phyloP scores from a whole-genome alignment of 1,140 invertebrate genomes.

The Delia radicum region DNA sequence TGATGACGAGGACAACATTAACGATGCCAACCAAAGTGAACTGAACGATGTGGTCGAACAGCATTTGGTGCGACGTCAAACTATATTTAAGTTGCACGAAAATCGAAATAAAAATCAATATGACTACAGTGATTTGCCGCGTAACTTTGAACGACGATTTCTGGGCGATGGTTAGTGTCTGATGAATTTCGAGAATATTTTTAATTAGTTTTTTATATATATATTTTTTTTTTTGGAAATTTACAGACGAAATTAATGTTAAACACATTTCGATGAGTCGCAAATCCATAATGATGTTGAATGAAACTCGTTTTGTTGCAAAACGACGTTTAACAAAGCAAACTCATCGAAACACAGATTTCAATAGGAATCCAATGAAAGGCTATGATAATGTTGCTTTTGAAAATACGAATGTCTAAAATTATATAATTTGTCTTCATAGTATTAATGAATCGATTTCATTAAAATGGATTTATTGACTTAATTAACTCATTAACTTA shows the following conservation, averaged over 20 bases:
- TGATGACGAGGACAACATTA: constrained; percentile 50
- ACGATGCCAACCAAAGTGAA: constrained; percentile 14
- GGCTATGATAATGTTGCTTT: not conserved
- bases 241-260: constrained; percentile 40
- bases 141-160: constrained; percentile 48
- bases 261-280: constrained; percentile 45
- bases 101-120: constrained; percentile 38
- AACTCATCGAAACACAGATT: constrained; percentile 21
- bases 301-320: constrained; percentile 40
- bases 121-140: constrained; percentile 49
- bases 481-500: too few relatives aligned
- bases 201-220: not conserved
- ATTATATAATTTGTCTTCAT: too few relatives aligned
- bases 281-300: constrained; percentile 46
- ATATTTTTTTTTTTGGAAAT: not conserved
- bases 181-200: not conserved
- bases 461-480: too few relatives aligned
- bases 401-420: not conserved
- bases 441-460: too few relatives aligned
- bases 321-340: constrained; percentile 32
- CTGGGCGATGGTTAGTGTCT: constrained; percentile 41
- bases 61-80: constrained; percentile 41
- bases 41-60: constrained; percentile 34
- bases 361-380: constrained; percentile 23
- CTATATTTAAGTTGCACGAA: constrained; percentile 45